Evolutionary conservation across 2,888 invertebrate genomes (phyloP), one percentile per base, ranked within the genome.

Genomic region (Heliconius sara): DNA sequence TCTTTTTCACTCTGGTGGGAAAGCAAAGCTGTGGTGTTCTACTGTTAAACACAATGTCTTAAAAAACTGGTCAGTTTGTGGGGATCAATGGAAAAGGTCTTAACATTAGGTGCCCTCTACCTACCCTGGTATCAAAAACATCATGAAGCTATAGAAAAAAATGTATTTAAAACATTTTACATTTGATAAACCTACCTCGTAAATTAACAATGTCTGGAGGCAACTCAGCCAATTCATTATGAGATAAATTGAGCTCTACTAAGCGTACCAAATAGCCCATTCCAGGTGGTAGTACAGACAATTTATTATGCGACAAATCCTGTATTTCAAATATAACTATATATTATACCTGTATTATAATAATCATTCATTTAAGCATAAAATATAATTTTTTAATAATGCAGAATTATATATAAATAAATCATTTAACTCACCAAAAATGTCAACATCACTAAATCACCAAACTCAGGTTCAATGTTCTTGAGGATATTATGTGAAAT

Each of bases 231-330:
- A 98, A 94, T 90, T 96, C 95, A 92, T 98, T 98, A 92, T 97
- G 95, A 84, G 97, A 97, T 81, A 98, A 89, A 90, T 97, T 96
- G 84, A 98, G 92, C 88, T 97, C 96, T 79, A 96, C 96, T 89
- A 98, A 94, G 85, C 98, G 96, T 82, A 98, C 97, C 90, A 98
- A 92, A 92, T 97, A 98, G 83, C 98, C 98, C 95, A 98, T 96
- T 87, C 98, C 98, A 83, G 96, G 95, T 43, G 98, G 98, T 88
- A 99, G 90, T 81, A 91, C 92, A 83, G 95, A 95, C 92, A 99
- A 91, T 87, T 96, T 95, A 93, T 98, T 98, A 93, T 97, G 95
- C 60, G 98, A 97, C 85, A 98, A 91, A 93, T 98, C 97, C 98
- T 98, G 91, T 57, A 80, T 78, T 71, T 66, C 76, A 79, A 73